Evolutionary conservation across 2,797 vertebrate genomes (phyloP).

Genomic region (Cyclopterus lumpus): DNA sequence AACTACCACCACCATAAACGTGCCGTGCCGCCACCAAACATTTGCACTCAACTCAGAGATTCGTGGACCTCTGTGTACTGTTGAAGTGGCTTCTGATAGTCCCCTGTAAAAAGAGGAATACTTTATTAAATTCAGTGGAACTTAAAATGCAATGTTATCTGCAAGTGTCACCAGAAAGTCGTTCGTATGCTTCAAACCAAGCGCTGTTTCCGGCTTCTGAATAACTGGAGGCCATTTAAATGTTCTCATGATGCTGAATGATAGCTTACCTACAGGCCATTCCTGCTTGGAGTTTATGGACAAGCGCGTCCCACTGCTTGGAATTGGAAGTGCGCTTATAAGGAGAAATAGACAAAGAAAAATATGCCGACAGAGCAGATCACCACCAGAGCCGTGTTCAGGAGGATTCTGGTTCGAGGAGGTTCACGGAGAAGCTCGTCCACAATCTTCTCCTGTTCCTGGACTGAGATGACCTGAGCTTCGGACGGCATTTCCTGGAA

Average conservation of each 20-base stretch:
- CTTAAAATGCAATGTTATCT: background rate
- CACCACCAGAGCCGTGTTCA: conserved; percentile 51
- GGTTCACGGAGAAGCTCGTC: conserved; percentile 67
- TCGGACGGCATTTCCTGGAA: conserved; percentile 19
- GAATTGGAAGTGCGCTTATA: conserved; percentile 33
- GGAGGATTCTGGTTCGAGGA: conserved; percentile 34
- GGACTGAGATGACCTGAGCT: conserved; percentile 8
- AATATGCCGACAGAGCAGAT: conserved; percentile 61
- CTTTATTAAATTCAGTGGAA: background rate
- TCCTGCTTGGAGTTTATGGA: background rate
- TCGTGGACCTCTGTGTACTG: background rate
- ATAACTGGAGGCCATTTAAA: too few species aligned
- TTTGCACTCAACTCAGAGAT: background rate
- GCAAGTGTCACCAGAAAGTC: background rate
- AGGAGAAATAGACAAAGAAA: conserved; percentile 68
- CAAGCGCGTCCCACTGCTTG: background rate
- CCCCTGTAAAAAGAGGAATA: background rate
- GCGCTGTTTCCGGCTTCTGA: background rate
- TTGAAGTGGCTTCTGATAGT: background rate
- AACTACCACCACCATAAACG: too few species aligned
- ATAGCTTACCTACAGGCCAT: background rate
- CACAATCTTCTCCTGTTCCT: conserved; percentile 51
- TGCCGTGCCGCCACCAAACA: background rate
- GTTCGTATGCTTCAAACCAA: background rate
- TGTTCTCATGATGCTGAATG: background rate